Conservation (phyloP, 2,888 invertebrate species). For the Pseudococcus longispinus region DNA sequence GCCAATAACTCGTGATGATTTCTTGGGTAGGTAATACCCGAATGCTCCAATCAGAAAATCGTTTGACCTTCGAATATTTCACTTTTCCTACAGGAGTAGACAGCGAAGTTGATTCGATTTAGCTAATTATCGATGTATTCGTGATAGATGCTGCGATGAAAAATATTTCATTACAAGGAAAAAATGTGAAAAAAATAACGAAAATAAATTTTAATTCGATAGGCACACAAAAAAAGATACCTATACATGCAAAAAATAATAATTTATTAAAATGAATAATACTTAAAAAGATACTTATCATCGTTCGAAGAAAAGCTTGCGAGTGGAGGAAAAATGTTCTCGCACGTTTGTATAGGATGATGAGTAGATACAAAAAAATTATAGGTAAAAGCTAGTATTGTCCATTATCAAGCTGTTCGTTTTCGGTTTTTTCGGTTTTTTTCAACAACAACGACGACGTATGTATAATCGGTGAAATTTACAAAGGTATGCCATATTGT, state of each 20-base stretch:
- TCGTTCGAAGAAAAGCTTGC: constrained; percentile 1
- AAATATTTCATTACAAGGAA: not conserved
- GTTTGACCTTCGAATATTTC: no score
- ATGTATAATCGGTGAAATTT: not conserved
- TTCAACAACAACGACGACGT: not conserved
- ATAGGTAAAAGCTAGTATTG: not conserved
- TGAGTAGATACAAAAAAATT: not conserved
- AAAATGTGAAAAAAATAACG: not conserved
- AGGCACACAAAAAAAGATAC: not conserved
- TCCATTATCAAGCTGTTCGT: not conserved
- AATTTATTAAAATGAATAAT: constrained; percentile 42
- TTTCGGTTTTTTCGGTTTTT: not conserved
- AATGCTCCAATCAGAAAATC: no score
- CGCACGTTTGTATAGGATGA: not conserved
- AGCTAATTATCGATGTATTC: no score
- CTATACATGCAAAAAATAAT: constrained; percentile 25
- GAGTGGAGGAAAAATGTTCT: not conserved
- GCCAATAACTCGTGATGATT: no score
- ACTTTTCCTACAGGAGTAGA: no score
- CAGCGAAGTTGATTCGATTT: no score
- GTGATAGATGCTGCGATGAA: not conserved
- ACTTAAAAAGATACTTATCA: not conserved
- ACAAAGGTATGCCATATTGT: not conserved
- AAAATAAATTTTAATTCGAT: not conserved
- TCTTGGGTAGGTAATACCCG: no score